phyloP scores from a whole-genome alignment of 2,888 invertebrate genomes.

The Coleophora flavipennella region DNA sequence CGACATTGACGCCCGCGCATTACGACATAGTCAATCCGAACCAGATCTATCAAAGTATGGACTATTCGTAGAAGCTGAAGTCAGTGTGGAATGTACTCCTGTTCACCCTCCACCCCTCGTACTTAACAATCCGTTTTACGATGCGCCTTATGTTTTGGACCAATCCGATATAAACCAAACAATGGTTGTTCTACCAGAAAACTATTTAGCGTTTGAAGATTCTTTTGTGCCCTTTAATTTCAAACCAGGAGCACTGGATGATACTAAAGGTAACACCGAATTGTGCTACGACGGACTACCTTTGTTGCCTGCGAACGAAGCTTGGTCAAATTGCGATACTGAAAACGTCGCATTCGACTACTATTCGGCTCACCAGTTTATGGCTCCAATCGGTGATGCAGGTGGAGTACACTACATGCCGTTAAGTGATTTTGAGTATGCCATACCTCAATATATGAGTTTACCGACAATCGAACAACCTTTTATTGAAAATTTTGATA shows the following conservation, averaged over 20 bases:
- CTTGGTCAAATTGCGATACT: conserved; percentile 54
- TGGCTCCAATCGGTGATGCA: conserved; percentile 37
- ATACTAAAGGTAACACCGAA: conserved; percentile 40
- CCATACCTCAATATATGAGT: conserved; percentile 58
- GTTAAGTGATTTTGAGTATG: conserved; percentile 57
- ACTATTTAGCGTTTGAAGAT: conserved; percentile 68
- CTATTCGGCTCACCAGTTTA: conserved; percentile 44
- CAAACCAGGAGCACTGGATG: conserved; percentile 44
- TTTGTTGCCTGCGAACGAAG: conserved; percentile 54
- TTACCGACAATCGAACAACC: conserved; percentile 48
- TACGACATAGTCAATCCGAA: conserved; percentile 50
- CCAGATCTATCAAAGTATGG: conserved; percentile 62
- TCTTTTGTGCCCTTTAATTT: conserved; percentile 65
- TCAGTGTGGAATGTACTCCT: conserved; percentile 43
- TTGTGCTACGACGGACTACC: conserved; percentile 55
- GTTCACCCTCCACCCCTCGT: conserved; percentile 50
- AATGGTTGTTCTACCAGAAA: conserved; percentile 59
- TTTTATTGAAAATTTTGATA: conserved; percentile 30
- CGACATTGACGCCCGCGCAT: conserved; percentile 33
- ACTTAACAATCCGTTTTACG: conserved; percentile 67
- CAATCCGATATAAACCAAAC: conserved; percentile 39
- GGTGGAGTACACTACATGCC: conserved; percentile 54
- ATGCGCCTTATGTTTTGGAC: conserved; percentile 52
- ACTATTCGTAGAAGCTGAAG: conserved; percentile 53
- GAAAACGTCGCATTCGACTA: conserved; percentile 49